Percentiles rank a stretch among this genome's conserved stretches.
These are phyloP conservation scores for Polymixis lichenea DNA, from an alignment of 2,888 invertebrate species.

Conservation along the genomic window DNA sequence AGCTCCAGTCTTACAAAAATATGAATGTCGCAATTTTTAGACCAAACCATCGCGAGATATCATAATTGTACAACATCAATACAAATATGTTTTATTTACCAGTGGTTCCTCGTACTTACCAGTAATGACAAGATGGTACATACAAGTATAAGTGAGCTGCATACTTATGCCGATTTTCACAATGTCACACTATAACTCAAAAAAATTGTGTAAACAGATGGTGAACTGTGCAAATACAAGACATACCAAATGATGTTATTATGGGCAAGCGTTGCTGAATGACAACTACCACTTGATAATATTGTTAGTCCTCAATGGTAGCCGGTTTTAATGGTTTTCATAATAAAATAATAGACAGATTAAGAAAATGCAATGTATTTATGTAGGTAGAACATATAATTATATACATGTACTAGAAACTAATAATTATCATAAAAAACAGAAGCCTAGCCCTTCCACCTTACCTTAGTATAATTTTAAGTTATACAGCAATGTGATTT, in stretches of 20 bases:
- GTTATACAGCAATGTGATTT: conserved; percentile 87
- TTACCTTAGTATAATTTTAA: conserved; percentile 79
- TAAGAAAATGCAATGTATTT: conserved; percentile 73
- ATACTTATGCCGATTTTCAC: conserved; percentile 39
- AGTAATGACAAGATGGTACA: conserved; percentile 19
- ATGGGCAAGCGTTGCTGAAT: conserved; percentile 45
- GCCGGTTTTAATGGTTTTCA: conserved; percentile 26
- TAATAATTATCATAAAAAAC: conserved; percentile 75
- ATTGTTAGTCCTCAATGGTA: conserved; percentile 35
- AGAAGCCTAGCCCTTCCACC: conserved; percentile 78
- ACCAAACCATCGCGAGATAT: background rate
- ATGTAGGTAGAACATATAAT: conserved; percentile 68
- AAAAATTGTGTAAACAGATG: conserved; percentile 40
- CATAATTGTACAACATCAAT: too few relatives aligned
- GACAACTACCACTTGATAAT: conserved; percentile 25
- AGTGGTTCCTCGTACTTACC: conserved; percentile 50
- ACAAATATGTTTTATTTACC: conserved; percentile 34
- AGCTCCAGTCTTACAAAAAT: background rate
- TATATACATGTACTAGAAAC: conserved; percentile 63
- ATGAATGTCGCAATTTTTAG: background rate
- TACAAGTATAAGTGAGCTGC: conserved; percentile 37
- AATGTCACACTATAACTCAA: conserved; percentile 48
- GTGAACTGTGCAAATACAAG: conserved; percentile 40
- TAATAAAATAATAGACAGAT: conserved; percentile 74
- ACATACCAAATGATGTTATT: conserved; percentile 55